Evolutionary conservation across 2,113 vertebrate species (phyloP).

Genomic region (Callospermophilus lateralis): DNA sequence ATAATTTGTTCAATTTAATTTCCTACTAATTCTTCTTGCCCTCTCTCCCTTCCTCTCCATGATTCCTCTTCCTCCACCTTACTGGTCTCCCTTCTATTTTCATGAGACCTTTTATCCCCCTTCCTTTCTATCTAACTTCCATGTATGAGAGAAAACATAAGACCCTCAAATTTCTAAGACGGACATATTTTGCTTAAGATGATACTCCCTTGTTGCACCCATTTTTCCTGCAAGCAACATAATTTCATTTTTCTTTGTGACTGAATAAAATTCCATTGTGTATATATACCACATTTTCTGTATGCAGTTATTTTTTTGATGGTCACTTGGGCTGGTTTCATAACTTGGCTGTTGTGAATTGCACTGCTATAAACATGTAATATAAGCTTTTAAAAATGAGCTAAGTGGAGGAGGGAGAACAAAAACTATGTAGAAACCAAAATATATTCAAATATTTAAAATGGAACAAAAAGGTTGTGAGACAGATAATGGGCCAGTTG

Average conservation of each 20-base stretch:
- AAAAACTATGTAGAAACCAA: not conserved
- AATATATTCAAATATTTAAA: not conserved
- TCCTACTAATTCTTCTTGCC: not conserved
- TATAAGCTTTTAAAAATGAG: conserved; percentile 18
- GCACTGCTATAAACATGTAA: not conserved
- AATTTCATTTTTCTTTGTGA: not conserved
- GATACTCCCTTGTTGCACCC: not conserved
- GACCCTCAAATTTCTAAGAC: not conserved
- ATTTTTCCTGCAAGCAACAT: not conserved
- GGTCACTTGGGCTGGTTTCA: not conserved
- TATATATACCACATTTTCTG: not conserved
- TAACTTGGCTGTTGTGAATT: not conserved
- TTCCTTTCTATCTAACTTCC: not conserved
- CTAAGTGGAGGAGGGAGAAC: not conserved
- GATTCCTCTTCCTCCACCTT: not conserved
- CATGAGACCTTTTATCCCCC: not conserved
- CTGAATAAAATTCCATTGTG: not conserved
- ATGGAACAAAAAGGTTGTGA: not conserved
- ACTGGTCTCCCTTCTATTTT: not conserved
- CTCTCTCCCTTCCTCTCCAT: not conserved
- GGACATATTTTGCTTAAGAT: not conserved
- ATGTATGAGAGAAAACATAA: not conserved
- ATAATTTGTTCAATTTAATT: not conserved
- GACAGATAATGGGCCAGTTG: not conserved
- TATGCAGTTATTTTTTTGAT: not conserved